phyloP scores from a whole-genome alignment of 2,888 invertebrate genomes.

The Lampropteryx suffumata region DNA sequence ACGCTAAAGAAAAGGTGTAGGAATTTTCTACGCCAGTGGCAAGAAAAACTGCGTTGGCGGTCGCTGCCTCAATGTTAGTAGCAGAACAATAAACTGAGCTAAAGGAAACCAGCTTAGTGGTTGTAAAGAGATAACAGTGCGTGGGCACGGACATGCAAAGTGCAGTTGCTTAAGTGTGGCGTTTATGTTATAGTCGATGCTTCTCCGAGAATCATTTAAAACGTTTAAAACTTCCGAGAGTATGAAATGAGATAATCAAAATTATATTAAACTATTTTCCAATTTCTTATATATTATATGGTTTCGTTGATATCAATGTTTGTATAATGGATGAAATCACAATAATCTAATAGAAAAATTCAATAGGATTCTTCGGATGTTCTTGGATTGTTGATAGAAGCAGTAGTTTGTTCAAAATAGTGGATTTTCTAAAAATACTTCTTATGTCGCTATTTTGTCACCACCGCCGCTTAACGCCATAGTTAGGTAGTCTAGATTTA shows the following conservation, averaged over 20 bases:
- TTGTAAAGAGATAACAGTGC: conserved; percentile 74
- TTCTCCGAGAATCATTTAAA: conserved; percentile 23
- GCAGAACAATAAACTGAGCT: conserved; percentile 74
- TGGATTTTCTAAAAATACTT: too few relatives aligned
- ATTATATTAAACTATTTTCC: not conserved
- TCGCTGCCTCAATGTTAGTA: conserved; percentile 65
- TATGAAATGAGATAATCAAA: too few relatives aligned
- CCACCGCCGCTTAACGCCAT: too few relatives aligned
- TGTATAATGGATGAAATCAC: too few relatives aligned
- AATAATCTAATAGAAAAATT: too few relatives aligned
- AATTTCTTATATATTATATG: not conserved
- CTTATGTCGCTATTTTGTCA: too few relatives aligned
- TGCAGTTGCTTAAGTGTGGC: conserved; percentile 71
- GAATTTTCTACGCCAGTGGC: conserved; percentile 51
- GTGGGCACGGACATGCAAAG: conserved; percentile 66
- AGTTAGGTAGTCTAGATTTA: too few relatives aligned
- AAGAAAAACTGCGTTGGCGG: conserved; percentile 68
- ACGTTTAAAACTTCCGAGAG: conserved; percentile 3
- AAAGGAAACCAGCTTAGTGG: conserved; percentile 71
- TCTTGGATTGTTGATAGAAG: too few relatives aligned
- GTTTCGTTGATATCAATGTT: not conserved
- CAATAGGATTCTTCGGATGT: too few relatives aligned
- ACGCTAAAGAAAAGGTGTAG: not conserved
- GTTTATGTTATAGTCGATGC: conserved; percentile 64
- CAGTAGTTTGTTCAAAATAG: too few relatives aligned